Base-by-base conservation (phyloP, 2,113 vertebrate species). In the Psilopogon haemacephalus region DNA sequence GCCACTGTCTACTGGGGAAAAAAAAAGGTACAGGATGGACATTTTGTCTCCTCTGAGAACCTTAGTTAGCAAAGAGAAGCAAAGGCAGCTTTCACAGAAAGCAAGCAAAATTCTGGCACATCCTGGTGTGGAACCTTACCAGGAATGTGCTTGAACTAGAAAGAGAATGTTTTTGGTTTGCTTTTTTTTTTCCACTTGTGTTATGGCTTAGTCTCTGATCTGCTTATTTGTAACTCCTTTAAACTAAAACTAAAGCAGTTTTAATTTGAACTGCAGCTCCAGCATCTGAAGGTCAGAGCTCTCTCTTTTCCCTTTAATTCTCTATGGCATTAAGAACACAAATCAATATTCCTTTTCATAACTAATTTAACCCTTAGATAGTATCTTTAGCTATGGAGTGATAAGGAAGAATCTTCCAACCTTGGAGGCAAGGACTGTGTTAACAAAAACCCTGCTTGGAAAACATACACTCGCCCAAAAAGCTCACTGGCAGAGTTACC, bases 291-390 rank as follows among this genome's bases (percentile, higher is more conserved):
- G 60, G 46, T 77, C 72, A 78, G 27, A 75, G 19, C 48, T 50
- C 33, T 71, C 88, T 64, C 65, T 94, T 84, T 56, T 33, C 77
- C 77, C 9, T 35, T 58, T 69, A 52, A 82, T 84, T 78, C 10
- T 72, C 48, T 88, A 35, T 89, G 79, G 50, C 37, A 86, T 82
- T 82, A 84, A 78, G 70, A 86, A 82, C 37, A 94, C 46, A 90
- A 83, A 90, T 81, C 67, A 80, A 82, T 65, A 75, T 50, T 77
- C 6, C 56, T 62, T 81, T 89, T 86, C 32, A 71, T 88, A 91
- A 80, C 64, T 58, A 68, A 71, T 90, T 93, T 81, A 88, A 81
- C 52, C 54, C 65, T 74, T 60, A 55, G 50, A 69, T 42, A 42
- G 26, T 38, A 46, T 67, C 56, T 94, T 77, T 90, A 76, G 67